Conservation (phyloP, 2,113 vertebrate genomes). For the Opisthocomus hoazin region DNA sequence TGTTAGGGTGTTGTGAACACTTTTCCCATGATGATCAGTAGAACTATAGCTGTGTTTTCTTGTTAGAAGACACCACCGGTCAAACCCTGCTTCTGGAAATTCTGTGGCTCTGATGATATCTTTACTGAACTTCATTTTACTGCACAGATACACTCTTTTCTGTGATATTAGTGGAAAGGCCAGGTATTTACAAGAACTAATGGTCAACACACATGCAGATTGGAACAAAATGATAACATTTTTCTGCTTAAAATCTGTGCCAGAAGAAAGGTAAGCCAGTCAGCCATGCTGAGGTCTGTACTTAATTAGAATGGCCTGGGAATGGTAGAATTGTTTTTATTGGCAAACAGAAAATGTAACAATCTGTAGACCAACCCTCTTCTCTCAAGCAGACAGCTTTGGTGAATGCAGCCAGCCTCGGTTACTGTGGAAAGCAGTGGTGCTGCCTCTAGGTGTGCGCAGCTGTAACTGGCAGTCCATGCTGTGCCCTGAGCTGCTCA, state of each 20-base stretch:
- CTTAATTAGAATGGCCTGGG: not conserved
- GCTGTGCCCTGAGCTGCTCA: not conserved
- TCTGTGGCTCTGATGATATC: not conserved
- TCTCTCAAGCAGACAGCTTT: too few relatives aligned
- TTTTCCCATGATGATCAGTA: not conserved
- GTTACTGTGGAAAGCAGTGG: too few relatives aligned
- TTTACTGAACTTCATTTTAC: not conserved
- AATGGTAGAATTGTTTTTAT: not conserved
- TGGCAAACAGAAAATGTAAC: rapidly evolving
- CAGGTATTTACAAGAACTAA: not conserved
- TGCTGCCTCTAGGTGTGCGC: not conserved
- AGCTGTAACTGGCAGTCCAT: rapidly evolving
- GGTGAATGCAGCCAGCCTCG: not conserved
- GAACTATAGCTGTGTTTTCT: not conserved
- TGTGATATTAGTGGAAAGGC: not conserved
- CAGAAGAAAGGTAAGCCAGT: not conserved
- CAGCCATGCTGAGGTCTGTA: not conserved
- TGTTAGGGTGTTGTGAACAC: not conserved
- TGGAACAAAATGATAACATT: not conserved
- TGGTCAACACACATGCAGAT: too few relatives aligned
- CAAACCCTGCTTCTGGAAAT: not conserved
- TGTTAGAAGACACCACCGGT: not conserved
- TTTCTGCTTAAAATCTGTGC: not conserved
- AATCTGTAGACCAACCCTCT: rapidly evolving
- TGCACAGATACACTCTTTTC: not conserved